Conservation (phyloP, 2,888 invertebrate species). For the Leptinotarsa rubiginosa region DNA sequence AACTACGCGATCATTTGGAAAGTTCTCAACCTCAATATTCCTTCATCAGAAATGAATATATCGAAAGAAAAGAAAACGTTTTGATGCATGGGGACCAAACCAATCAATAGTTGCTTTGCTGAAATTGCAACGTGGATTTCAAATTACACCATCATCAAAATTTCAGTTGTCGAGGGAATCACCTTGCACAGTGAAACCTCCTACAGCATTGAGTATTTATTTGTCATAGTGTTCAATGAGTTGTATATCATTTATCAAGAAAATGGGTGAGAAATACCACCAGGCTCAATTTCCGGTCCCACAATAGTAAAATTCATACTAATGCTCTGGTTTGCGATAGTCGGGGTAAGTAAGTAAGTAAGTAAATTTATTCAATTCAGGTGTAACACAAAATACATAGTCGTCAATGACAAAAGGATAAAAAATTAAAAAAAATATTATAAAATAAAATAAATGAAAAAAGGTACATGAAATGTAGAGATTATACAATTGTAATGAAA, state of each 20-base stretch:
- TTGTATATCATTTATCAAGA: background rate
- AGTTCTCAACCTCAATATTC: background rate
- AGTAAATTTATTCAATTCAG: too few relatives aligned
- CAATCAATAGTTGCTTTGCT: background rate
- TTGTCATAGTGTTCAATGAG: background rate
- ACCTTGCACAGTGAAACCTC: background rate
- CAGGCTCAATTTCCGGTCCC: background rate
- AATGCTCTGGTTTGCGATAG: too few relatives aligned
- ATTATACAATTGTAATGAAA: too few relatives aligned
- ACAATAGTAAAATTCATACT: background rate
- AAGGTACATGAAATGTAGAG: too few relatives aligned
- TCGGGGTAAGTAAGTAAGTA: too few relatives aligned
- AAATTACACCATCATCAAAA: constrained; percentile 6
- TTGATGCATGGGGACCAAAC: background rate
- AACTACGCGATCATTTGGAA: constrained; percentile 2
- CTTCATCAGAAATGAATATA: constrained; percentile 7
- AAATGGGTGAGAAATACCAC: background rate
- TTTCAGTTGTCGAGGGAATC: constrained; percentile 3
- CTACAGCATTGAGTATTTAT: background rate
- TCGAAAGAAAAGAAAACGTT: background rate
- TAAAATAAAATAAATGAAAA: too few relatives aligned
- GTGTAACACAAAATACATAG: too few relatives aligned
- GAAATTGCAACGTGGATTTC: background rate
- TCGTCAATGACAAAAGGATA: too few relatives aligned
- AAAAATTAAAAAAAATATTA: too few relatives aligned